These are phyloP conservation scores for Cephus spinipes DNA, from an alignment of 2,888 invertebrate genomes.

Conservation along the genomic window DNA sequence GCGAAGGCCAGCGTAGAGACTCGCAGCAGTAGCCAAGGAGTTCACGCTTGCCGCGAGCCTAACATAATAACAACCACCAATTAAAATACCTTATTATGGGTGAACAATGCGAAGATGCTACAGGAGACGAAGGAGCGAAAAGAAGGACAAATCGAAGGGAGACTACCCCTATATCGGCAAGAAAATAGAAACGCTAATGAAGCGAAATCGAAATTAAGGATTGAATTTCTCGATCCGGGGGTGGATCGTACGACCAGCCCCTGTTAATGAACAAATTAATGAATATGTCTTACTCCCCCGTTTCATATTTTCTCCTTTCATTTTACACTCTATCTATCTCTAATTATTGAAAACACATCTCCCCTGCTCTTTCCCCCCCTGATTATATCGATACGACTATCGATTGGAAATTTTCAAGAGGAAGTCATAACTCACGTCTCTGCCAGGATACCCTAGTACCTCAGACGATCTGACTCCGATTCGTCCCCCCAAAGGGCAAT, in stretches of 20 bases:
- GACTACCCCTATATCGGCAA: background rate
- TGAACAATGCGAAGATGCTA: constrained; percentile 47
- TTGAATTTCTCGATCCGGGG: background rate
- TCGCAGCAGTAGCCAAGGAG: background rate
- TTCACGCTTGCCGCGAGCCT: constrained; percentile 29
- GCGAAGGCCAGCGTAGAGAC: background rate
- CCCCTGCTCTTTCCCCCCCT: background rate
- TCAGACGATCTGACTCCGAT: background rate
- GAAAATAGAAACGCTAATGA: constrained; percentile 23
- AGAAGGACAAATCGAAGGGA: constrained; percentile 14
- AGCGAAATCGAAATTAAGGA: background rate
- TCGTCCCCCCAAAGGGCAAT: background rate
- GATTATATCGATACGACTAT: background rate
- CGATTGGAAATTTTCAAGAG: background rate
- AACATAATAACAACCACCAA: constrained; percentile 61
- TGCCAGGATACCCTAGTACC: background rate
- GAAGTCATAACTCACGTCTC: background rate
- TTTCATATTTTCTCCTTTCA: background rate
- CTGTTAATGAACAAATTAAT: constrained; percentile 39
- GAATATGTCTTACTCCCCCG: constrained; percentile 2
- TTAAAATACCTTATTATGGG: constrained; percentile 63
- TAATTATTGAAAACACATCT: background rate
- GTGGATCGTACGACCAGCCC: background rate
- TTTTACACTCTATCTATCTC: background rate
- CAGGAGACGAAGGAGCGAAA: background rate